These are phyloP conservation scores for Coreius guichenoti DNA, from an alignment of 2,797 vertebrate genomes.

Conservation along the genomic window DNA sequence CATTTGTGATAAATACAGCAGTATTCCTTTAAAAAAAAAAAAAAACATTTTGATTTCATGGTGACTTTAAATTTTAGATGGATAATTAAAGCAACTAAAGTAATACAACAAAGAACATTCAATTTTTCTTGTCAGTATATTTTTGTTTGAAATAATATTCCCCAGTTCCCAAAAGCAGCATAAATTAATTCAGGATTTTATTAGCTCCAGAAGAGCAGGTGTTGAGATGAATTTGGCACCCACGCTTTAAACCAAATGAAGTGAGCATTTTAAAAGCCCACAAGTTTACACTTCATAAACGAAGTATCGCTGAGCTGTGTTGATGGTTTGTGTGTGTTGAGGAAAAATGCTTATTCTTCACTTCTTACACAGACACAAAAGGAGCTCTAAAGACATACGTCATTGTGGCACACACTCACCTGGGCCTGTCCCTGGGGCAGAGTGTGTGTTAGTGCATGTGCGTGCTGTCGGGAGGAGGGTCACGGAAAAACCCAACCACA, in stretches of 20 bases:
- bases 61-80: not conserved
- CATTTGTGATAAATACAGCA: too few species aligned
- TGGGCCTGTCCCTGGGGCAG: conserved; percentile 23
- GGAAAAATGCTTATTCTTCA: conserved; percentile 21
- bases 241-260: not conserved
- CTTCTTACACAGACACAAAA: conserved; percentile 19
- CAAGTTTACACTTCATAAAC: not conserved
- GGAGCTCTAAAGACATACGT: conserved; percentile 24
- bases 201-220: not conserved
- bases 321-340: not conserved
- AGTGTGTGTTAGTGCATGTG: conserved; percentile 35
- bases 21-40: too few species aligned
- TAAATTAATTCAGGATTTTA: not conserved
- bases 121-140: not conserved
- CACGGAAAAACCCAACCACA: conserved; percentile 53
- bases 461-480: conserved; percentile 26
- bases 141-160: not conserved
- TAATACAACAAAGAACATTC: not conserved
- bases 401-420: conserved; percentile 22
- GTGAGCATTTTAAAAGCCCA: not conserved
- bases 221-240: not conserved
- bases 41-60: too few species aligned
- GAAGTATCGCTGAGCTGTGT: not conserved
- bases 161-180: too few species aligned
- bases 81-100: not conserved